Evolutionary conservation across 2,113 vertebrate genomes (phyloP).

Genomic region (Irena cyanogastra): DNA sequence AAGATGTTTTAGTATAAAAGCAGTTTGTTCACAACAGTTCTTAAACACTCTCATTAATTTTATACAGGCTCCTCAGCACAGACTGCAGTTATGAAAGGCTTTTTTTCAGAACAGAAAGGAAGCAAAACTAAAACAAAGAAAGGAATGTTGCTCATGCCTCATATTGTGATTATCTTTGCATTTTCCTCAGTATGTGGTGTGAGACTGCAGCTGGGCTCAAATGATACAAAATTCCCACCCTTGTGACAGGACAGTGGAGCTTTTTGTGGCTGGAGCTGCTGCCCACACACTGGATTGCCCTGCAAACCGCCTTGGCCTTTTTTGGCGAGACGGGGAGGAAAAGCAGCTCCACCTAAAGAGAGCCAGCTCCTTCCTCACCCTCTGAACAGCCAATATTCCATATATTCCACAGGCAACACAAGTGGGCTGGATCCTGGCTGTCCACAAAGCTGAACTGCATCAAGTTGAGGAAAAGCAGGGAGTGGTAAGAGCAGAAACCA

Average conservation of each 20-base stretch:
- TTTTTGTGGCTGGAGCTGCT: neutral
- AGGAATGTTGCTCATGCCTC: neutral
- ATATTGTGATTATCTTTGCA: conserved; percentile 3
- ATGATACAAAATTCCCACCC: neutral
- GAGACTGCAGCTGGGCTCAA: neutral
- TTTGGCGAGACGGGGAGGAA: neutral
- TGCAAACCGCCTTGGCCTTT: neutral
- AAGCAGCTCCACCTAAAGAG: neutral
- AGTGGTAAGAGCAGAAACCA: neutral
- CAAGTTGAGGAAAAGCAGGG: neutral
- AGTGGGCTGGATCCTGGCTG: neutral
- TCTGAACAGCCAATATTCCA: fast-evolving
- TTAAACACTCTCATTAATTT: neutral
- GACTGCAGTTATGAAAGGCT: neutral
- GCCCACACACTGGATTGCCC: neutral
- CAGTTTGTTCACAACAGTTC: neutral
- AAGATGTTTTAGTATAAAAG: neutral
- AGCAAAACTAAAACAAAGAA: conserved; percentile 5
- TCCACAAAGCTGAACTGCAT: neutral
- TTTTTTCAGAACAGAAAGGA: neutral
- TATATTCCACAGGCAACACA: fast-evolving
- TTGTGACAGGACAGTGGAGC: neutral
- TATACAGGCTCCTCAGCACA: neutral
- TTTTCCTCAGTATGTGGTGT: neutral
- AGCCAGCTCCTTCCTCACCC: neutral